Evolutionary conservation across 2,113 vertebrate species (phyloP).

Genomic region (Naja naja): DNA sequence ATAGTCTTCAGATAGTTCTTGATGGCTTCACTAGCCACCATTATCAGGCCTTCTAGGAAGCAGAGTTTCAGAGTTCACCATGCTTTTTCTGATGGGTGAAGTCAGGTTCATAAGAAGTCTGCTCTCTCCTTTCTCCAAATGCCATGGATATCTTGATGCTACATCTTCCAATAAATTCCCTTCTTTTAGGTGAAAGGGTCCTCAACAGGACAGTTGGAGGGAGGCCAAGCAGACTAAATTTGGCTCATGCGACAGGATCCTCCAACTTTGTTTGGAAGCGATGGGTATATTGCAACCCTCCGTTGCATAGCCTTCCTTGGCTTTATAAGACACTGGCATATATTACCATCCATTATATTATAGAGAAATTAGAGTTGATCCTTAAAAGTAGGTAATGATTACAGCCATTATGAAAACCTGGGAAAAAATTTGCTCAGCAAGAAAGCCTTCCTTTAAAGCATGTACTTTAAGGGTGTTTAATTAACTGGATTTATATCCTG

Average conservation of each 20-base stretch:
- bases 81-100: neutral
- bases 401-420: conserved; percentile 20
- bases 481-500: conserved; percentile 64
- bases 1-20: neutral
- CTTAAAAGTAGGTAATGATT: conserved; percentile 34
- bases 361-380: neutral
- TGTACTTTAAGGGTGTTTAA: conserved; percentile 56
- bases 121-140: neutral
- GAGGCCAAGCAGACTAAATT: neutral
- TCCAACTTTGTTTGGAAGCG: neutral
- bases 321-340: neutral
- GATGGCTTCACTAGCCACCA: neutral
- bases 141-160: neutral
- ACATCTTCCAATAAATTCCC: neutral
- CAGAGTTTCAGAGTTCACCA: neutral
- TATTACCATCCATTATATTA: neutral
- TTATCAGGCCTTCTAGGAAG: neutral
- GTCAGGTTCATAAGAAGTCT: neutral
- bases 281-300: neutral
- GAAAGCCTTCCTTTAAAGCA: conserved; percentile 27
- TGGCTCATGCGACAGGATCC: neutral
- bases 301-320: neutral
- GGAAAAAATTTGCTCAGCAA: conserved; percentile 46
- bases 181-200: neutral
- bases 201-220: neutral